phyloP scores from a whole-genome alignment of 2,797 vertebrate genomes.

The Helarctos malayanus region DNA sequence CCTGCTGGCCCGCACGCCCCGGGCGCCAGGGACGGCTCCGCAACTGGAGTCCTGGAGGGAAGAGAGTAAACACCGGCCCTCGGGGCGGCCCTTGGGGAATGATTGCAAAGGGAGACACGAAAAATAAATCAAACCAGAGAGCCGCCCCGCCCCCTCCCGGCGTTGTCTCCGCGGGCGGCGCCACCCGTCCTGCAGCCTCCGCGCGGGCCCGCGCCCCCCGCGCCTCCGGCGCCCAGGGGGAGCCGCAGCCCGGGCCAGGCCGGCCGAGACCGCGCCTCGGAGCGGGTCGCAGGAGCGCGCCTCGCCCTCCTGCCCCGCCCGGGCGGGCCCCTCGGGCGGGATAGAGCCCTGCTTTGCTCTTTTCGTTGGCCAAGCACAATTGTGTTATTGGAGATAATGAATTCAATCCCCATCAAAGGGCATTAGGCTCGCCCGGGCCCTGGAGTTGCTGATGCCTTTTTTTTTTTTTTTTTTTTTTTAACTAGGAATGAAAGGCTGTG shows the following conservation, averaged over 20 bases:
- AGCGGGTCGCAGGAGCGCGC: constrained; percentile 67
- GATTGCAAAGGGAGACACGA: not conserved
- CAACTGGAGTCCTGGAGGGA: not conserved
- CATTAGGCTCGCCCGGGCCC: constrained; percentile 95
- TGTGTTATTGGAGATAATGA: constrained; percentile 99
- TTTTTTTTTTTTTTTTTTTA: constrained; percentile 84
- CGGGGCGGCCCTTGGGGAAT: not conserved
- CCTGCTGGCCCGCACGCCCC: not conserved
- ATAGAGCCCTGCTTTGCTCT: constrained; percentile 96
- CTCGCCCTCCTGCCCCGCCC: constrained; percentile 71
- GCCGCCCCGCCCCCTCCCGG: constrained; percentile 4
- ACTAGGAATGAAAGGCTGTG: constrained; percentile 93
- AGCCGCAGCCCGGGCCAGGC: not conserved
- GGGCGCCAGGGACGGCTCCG: not conserved
- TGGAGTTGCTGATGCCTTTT: constrained; percentile 90
- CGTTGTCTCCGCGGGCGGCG: not conserved
- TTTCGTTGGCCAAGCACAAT: constrained; percentile 97
- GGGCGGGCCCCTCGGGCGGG: constrained; percentile 87
- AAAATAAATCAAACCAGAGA: not conserved
- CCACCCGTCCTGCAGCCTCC: constrained; percentile 85
- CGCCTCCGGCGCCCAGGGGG: constrained; percentile 87
- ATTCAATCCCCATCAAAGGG: constrained; percentile 99
- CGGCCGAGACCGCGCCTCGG: not conserved
- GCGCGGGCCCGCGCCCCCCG: constrained; percentile 79
- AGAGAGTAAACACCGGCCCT: constrained; percentile 55